Percentiles rank a stretch among this genome's conserved stretches.
phyloP scores from a whole-genome alignment of 30 jellyfish, hydroid and myxozoan genomes.

The Turritopsis rubra region DNA sequence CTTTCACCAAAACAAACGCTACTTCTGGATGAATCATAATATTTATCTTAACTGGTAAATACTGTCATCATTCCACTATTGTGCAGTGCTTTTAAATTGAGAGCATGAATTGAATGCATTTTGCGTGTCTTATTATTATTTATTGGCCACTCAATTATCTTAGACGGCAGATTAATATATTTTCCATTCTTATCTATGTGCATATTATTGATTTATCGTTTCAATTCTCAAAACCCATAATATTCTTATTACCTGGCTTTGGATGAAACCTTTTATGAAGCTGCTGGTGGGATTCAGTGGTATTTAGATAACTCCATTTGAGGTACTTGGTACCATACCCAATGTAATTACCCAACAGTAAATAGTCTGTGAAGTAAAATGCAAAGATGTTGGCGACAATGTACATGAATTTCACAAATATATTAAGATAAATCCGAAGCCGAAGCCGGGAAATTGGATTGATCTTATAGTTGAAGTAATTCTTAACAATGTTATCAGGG shows the following conservation, averaged over 20 bases:
- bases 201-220: too few species aligned
- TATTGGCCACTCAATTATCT: too few species aligned
- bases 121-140: too few species aligned
- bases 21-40: too few species aligned
- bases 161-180: too few species aligned
- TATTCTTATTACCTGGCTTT: constrained; percentile 40
- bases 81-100: too few species aligned
- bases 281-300: constrained; percentile 17
- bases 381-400: constrained; percentile 25
- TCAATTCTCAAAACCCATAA: background rate
- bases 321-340: constrained; percentile 26
- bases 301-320: constrained; percentile 3
- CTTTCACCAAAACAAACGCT: too few species aligned
- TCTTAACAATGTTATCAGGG: constrained; percentile 27
- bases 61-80: too few species aligned
- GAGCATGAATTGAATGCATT: too few species aligned
- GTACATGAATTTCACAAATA: constrained; percentile 14
- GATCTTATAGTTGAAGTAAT: constrained; percentile 33
- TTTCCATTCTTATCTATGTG: too few species aligned
- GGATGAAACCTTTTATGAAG: background rate
- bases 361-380: constrained; percentile 28
- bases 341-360: constrained; percentile 19
- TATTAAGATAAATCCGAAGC: constrained; percentile 22
- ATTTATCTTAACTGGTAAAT: too few species aligned
- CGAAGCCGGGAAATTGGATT: constrained; percentile 17